Conservation (phyloP, 1,140 invertebrate species). For the Bactericera cockerelli region DNA sequence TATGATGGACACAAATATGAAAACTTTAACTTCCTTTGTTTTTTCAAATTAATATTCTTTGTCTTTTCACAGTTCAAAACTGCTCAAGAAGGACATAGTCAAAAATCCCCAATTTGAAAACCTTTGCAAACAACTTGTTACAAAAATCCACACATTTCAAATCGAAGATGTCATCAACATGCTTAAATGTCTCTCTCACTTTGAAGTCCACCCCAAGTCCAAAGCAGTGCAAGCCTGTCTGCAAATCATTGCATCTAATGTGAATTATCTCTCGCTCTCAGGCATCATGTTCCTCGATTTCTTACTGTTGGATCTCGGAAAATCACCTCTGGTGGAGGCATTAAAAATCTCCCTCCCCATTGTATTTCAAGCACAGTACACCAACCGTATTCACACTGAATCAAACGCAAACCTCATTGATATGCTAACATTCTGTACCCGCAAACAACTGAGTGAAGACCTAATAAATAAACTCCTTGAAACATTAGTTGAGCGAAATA, state of each 20-base stretch:
- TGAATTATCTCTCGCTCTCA: slow-evolving; percentile 39
- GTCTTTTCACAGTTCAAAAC: slow-evolving; percentile 18
- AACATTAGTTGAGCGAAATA: slow-evolving; percentile 12
- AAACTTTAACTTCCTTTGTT: no score
- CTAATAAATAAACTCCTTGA: slow-evolving; percentile 23
- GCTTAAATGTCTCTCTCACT: slow-evolving; percentile 37
- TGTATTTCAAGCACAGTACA: slow-evolving; percentile 41
- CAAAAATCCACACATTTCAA: slow-evolving; percentile 33
- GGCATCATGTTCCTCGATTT: slow-evolving; percentile 43
- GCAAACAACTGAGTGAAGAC: slow-evolving; percentile 32
- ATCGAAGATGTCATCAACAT: slow-evolving; percentile 35
- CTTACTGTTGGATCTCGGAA: slow-evolving; percentile 31
- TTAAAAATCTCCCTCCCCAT: slow-evolving; percentile 41
- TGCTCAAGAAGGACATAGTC: slow-evolving; percentile 22
- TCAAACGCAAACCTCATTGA: slow-evolving; percentile 33
- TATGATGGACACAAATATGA: no score
- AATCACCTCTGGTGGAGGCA: slow-evolving; percentile 38
- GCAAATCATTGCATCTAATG: slow-evolving; percentile 38
- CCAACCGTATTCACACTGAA: slow-evolving; percentile 34
- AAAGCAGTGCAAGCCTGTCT: slow-evolving; percentile 41
- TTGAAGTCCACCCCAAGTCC: slow-evolving; percentile 36
- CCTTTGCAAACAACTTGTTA: slow-evolving; percentile 35
- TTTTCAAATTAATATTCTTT: no score
- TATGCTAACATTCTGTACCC: slow-evolving; percentile 34
- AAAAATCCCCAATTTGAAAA: slow-evolving; percentile 29